phyloP scores from a whole-genome alignment of 2,888 invertebrate species.

The Lottia scabra region DNA sequence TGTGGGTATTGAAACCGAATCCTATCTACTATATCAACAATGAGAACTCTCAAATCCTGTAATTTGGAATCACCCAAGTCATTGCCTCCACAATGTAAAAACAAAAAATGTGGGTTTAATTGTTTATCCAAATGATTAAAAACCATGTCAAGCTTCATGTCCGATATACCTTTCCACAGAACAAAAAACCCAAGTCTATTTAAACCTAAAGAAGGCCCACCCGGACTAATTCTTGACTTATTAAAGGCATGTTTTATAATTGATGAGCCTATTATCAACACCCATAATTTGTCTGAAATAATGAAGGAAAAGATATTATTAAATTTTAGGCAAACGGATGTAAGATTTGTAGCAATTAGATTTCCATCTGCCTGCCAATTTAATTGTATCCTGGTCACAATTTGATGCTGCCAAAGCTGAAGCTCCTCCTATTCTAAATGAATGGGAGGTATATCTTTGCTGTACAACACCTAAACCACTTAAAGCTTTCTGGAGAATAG shows the following conservation, averaged over 20 bases:
- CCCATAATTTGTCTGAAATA: no score
- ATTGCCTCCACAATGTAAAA: background rate
- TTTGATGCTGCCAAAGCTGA: background rate
- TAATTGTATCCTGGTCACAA: background rate
- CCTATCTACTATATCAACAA: no score
- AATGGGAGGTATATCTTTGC: background rate
- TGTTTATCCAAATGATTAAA: no score
- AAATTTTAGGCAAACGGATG: background rate
- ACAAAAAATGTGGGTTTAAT: no score
- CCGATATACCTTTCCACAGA: no score
- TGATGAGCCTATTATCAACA: no score
- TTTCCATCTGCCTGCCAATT: background rate
- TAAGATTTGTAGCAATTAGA: background rate
- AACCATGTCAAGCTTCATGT: no score
- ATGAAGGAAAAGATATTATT: no score
- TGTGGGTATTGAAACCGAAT: no score
- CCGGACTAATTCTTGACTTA: background rate
- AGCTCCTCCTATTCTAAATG: conserved; percentile 11
- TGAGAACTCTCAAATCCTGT: no score
- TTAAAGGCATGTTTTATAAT: no score
- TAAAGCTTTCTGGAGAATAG: background rate
- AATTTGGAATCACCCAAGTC: background rate
- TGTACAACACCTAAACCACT: background rate
- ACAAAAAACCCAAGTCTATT: no score
- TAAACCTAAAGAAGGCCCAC: background rate